Evolutionary conservation across 2,888 invertebrate species (phyloP).

Genomic region (Spialia ferax): DNA sequence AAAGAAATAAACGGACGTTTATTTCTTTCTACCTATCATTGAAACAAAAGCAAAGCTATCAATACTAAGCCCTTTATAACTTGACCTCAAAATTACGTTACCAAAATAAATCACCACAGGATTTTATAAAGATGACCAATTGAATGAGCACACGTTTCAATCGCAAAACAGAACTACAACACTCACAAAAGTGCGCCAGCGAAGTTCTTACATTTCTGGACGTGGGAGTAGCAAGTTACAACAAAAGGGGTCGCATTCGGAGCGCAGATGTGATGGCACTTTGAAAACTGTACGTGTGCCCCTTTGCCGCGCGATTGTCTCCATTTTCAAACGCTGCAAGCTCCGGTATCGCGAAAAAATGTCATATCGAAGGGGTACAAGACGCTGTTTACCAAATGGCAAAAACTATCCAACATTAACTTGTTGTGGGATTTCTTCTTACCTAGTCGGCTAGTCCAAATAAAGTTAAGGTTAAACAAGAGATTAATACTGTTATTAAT

Average conservation of each 20-base stretch:
- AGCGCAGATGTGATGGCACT: background rate
- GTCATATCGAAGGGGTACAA: background rate
- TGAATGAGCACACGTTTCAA: background rate
- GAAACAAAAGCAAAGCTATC: too few relatives aligned
- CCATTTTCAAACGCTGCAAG: conserved; percentile 20
- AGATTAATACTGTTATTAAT: too few relatives aligned
- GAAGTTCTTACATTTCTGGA: background rate
- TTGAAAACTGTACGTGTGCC: conserved; percentile 3
- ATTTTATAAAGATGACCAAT: too few relatives aligned
- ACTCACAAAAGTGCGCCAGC: background rate
- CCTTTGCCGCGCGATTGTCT: conserved; percentile 25
- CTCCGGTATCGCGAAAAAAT: conserved; percentile 18
- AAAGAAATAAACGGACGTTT: background rate
- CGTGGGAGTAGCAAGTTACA: background rate
- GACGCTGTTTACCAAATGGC: background rate
- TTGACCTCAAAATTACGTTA: too few relatives aligned
- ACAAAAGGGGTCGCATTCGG: background rate
- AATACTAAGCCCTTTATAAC: too few relatives aligned
- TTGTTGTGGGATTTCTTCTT: too few relatives aligned
- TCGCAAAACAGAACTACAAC: background rate
- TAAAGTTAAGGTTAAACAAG: too few relatives aligned
- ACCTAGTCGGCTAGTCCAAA: too few relatives aligned
- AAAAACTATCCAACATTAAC: too few relatives aligned
- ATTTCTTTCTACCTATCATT: too few relatives aligned
- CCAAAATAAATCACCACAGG: too few relatives aligned